phyloP scores from a whole-genome alignment of 2,888 invertebrate species.

The Vannuccia rotundouncinata region DNA sequence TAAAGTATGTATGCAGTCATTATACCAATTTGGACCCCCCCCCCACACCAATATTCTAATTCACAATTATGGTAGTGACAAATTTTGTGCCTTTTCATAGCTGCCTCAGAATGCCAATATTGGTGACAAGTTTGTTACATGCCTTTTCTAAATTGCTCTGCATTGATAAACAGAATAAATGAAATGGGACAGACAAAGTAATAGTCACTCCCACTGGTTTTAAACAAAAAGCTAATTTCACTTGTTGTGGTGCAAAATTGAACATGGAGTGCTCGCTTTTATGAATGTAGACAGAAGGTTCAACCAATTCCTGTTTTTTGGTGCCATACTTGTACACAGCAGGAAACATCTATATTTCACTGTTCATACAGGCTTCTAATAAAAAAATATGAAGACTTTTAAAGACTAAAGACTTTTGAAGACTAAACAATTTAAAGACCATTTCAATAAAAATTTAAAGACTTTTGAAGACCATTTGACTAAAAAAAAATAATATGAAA shows the following conservation, averaged over 20 bases:
- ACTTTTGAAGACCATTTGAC: no score
- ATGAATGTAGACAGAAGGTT: neutral
- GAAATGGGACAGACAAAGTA: neutral
- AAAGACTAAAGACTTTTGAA: no score
- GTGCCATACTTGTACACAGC: neutral
- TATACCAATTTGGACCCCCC: no score
- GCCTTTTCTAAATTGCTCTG: neutral
- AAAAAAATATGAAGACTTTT: no score
- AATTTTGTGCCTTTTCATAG: neutral
- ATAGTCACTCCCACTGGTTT: neutral
- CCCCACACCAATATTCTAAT: neutral
- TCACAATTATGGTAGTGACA: neutral
- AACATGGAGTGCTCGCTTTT: neutral
- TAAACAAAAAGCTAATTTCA: neutral
- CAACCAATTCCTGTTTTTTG: neutral
- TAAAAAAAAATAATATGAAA: no score
- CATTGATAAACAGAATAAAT: neutral
- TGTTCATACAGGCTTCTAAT: no score
- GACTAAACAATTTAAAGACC: no score
- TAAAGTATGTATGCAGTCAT: no score
- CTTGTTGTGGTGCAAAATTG: neutral
- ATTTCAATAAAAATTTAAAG: no score
- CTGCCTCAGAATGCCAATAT: neutral
- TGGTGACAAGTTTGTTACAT: neutral
- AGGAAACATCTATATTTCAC: no score